phyloP scores from a whole-genome alignment of 2,888 invertebrate genomes.

The Folsomia manolachei region DNA sequence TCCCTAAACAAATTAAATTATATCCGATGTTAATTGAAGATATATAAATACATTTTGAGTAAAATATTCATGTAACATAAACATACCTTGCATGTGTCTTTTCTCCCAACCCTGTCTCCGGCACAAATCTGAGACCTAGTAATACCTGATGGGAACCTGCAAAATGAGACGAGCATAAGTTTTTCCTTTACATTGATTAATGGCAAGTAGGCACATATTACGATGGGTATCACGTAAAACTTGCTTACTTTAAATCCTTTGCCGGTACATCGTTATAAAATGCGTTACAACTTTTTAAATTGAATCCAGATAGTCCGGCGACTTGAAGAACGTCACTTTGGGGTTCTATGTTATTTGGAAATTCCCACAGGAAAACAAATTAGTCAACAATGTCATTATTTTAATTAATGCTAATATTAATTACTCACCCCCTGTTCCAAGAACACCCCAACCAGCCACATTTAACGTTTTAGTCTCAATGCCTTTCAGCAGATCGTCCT shows the following conservation, averaged over 20 bases:
- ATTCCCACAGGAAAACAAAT: too few species aligned
- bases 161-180: conserved; percentile 1
- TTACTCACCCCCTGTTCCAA: conserved; percentile 36
- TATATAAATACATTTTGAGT: background rate
- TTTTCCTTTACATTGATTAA: background rate
- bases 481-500: conserved; percentile 56
- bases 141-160: conserved; percentile 42
- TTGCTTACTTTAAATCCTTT: conserved; percentile 19
- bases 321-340: conserved; percentile 43
- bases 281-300: conserved; percentile 26
- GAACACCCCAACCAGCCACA: conserved; percentile 41
- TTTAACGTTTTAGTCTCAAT: conserved; percentile 27
- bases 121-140: conserved; percentile 42
- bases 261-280: conserved; percentile 29
- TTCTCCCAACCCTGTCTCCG: conserved; percentile 26
- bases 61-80: background rate
- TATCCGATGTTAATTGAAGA: background rate
- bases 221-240: too few species aligned
- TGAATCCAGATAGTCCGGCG: conserved; percentile 30
- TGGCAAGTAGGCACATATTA: too few species aligned
- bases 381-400: too few species aligned
- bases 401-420: too few species aligned
- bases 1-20: conserved; percentile 25
- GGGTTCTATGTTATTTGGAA: conserved; percentile 20
- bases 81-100: conserved; percentile 41